These are phyloP conservation scores for Yasuhikotakia modesta DNA, from an alignment of 2,797 vertebrate species.

Conservation along the genomic window DNA sequence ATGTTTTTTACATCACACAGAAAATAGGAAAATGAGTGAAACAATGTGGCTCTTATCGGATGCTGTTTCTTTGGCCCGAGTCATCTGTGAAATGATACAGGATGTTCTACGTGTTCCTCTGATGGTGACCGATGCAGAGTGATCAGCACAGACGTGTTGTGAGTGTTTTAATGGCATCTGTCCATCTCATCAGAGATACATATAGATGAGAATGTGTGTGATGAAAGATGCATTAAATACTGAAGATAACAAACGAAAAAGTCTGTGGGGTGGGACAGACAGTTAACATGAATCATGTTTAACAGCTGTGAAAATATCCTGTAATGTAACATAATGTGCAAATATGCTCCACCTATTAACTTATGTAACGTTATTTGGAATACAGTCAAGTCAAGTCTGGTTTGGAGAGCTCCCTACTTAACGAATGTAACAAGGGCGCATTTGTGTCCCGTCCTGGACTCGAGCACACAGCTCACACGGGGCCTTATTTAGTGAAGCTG, in stretches of 20 bases:
- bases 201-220: slow-evolving; percentile 20
- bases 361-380: neutral
- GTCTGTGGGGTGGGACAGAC: slow-evolving; percentile 5
- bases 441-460: slow-evolving; percentile 41
- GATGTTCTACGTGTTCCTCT: neutral
- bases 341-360: neutral
- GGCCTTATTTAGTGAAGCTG: neutral
- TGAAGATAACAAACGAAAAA: slow-evolving; percentile 40
- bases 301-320: no score
- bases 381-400: slow-evolving; percentile 27
- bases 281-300: no score
- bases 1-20: slow-evolving; percentile 71
- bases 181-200: slow-evolving; percentile 2
- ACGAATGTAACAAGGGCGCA: slow-evolving; percentile 44
- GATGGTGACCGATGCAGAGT: slow-evolving; percentile 25
- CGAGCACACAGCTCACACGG: slow-evolving; percentile 11
- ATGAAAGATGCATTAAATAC: no score
- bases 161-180: neutral
- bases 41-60: slow-evolving; percentile 30
- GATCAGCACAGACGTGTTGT: neutral
- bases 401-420: slow-evolving; percentile 33
- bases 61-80: slow-evolving; percentile 23
- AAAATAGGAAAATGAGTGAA: slow-evolving; percentile 24
- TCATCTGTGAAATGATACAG: slow-evolving; percentile 11
- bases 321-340: no score